A percentile compares a stretch with the other conserved stretches of the same genome.
Evolutionary conservation across 2,113 vertebrate genomes (phyloP).

Genomic region (Pachycephala philippinensis): DNA sequence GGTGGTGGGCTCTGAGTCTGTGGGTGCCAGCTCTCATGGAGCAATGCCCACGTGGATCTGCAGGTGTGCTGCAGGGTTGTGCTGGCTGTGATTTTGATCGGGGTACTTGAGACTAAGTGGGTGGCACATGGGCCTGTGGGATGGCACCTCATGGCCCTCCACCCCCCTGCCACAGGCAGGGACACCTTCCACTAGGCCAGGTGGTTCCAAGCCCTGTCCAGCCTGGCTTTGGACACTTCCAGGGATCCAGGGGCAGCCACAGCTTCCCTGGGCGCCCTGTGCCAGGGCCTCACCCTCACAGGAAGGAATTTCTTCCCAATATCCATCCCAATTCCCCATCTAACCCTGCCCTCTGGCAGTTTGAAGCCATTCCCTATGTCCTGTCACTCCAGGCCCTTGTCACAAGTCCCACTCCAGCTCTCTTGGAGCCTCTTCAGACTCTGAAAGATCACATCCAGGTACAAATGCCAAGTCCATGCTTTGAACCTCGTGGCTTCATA

Average conservation of each 20-base stretch:
- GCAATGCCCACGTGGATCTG: accelerated
- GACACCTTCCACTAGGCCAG: neutral
- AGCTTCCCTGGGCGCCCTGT: neutral
- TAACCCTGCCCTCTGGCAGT: neutral
- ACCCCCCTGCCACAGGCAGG: neutral
- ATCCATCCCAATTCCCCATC: neutral
- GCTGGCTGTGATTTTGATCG: neutral
- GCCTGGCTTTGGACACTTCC: neutral
- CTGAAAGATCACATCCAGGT: neutral
- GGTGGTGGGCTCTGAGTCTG: neutral
- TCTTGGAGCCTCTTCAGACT: neutral
- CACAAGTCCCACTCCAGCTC: neutral
- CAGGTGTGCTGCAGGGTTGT: neutral
- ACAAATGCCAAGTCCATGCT: neutral
- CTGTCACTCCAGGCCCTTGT: neutral
- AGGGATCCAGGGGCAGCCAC: neutral
- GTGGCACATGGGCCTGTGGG: neutral
- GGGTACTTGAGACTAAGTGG: neutral
- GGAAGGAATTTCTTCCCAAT: neutral
- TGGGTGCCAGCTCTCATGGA: neutral
- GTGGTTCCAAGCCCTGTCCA: neutral
- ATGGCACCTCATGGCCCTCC: accelerated
- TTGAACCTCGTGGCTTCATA: neutral
- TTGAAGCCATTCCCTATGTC: neutral
- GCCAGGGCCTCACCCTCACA: neutral